Evolutionary conservation across 2,113 vertebrate genomes (phyloP).

Genomic region (Carassius carassius): DNA sequence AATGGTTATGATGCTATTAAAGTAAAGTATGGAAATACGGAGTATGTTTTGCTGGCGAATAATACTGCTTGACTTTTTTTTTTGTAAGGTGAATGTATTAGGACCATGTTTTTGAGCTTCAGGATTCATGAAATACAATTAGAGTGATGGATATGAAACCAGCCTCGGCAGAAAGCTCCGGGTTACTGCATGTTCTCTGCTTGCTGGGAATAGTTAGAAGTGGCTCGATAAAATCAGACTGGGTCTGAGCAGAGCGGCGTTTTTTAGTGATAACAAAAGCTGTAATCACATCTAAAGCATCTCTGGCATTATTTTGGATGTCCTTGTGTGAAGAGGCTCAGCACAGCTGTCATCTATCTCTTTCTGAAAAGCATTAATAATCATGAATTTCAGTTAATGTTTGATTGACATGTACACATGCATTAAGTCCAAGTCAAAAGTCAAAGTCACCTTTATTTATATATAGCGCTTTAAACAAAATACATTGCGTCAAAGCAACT

Average conservation of each 20-base stretch:
- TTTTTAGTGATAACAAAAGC: background rate
- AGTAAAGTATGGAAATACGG: background rate
- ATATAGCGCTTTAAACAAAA: too few relatives aligned
- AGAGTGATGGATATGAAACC: background rate
- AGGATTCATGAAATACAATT: slow-evolving; percentile 7
- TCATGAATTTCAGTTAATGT: background rate
- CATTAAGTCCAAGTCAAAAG: too few relatives aligned
- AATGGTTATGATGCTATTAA: background rate
- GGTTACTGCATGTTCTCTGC: background rate
- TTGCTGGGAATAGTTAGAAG: background rate
- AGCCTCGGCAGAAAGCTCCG: background rate
- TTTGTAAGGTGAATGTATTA: background rate
- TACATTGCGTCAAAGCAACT: too few relatives aligned
- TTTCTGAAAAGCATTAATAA: background rate
- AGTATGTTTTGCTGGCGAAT: background rate
- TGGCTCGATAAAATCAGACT: background rate
- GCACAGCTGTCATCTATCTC: slow-evolving; percentile 13
- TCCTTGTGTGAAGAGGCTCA: slow-evolving; percentile 17
- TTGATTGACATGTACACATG: background rate
- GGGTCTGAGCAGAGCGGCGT: background rate
- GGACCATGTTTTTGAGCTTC: background rate
- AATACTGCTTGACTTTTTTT: background rate
- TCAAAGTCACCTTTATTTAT: too few relatives aligned
- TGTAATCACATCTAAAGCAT: slow-evolving; percentile 10
- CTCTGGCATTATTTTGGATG: background rate